These are phyloP conservation scores for Sebastes hubbsi DNA, from an alignment of 2,797 vertebrate species.

Conservation along the genomic window DNA sequence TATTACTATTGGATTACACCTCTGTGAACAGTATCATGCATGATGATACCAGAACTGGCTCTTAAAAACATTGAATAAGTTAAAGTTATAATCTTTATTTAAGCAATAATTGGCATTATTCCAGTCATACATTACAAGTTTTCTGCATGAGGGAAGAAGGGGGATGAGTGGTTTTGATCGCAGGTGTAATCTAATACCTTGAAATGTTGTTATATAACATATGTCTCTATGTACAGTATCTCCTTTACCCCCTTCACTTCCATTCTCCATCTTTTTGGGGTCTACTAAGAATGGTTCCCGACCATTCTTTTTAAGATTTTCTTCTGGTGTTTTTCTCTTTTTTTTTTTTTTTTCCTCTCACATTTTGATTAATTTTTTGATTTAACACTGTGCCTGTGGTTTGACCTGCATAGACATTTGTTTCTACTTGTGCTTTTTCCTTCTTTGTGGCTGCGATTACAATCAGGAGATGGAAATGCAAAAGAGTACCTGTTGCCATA, in stretches of 20 bases:
- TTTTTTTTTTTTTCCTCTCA: background rate
- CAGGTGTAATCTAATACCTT: constrained; percentile 87
- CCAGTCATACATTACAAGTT: background rate
- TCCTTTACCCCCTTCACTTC: constrained; percentile 83
- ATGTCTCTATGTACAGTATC: constrained; percentile 78
- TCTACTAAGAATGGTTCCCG: constrained; percentile 86
- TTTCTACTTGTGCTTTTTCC: constrained; percentile 98
- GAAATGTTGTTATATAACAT: constrained; percentile 74
- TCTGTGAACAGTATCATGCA: constrained; percentile 41
- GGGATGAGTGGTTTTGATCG: constrained; percentile 8
- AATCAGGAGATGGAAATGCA: constrained; percentile 98
- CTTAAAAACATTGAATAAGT: background rate
- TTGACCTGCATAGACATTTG: constrained; percentile 95
- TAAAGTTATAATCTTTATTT: background rate
- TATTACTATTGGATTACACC: constrained; percentile 90
- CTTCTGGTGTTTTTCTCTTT: constrained; percentile 34
- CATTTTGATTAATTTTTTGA: constrained; percentile 55
- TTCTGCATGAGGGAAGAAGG: background rate
- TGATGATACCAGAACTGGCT: constrained; percentile 23
- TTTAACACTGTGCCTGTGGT: constrained; percentile 93
- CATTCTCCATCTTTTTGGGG: constrained; percentile 86
- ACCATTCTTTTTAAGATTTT: constrained; percentile 83
- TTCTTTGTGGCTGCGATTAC: constrained; percentile 97
- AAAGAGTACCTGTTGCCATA: constrained; percentile 99
- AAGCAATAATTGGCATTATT: background rate